These are phyloP conservation scores for Siniperca scherzeri DNA, from an alignment of 2,797 vertebrate genomes.

Conservation along the genomic window DNA sequence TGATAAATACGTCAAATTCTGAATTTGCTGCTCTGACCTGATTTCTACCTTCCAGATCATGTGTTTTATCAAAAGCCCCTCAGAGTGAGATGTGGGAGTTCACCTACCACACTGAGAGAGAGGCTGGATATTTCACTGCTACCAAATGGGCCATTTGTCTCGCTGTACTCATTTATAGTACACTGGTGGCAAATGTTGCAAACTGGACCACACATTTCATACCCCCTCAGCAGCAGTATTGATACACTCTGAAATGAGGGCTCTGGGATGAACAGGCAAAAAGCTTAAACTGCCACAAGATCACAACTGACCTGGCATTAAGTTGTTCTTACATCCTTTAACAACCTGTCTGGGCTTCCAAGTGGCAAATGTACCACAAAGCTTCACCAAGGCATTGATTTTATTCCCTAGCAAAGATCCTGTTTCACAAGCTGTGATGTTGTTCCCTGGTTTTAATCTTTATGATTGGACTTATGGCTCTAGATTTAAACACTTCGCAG, in stretches of 20 bases:
- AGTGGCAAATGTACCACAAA: slow-evolving; percentile 27
- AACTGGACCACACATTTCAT: slow-evolving; percentile 62
- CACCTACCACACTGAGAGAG: slow-evolving; percentile 65
- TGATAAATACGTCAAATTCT: slow-evolving; percentile 58
- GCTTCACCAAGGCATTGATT: slow-evolving; percentile 27
- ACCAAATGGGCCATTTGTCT: slow-evolving; percentile 78
- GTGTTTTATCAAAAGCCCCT: slow-evolving; percentile 63
- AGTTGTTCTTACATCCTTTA: slow-evolving; percentile 45
- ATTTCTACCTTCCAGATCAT: slow-evolving; percentile 63
- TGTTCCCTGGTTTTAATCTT: slow-evolving; percentile 57
- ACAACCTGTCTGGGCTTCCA: slow-evolving; percentile 37
- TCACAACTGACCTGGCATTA: slow-evolving; percentile 52
- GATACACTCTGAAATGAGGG: slow-evolving; percentile 62
- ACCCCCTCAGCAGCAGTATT: slow-evolving; percentile 54
- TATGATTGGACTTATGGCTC: slow-evolving; percentile 54
- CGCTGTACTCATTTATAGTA: slow-evolving; percentile 70
- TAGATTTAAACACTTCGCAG: slow-evolving; percentile 66
- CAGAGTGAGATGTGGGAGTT: slow-evolving; percentile 67
- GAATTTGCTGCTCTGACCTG: slow-evolving; percentile 67
- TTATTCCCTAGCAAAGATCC: slow-evolving; percentile 32
- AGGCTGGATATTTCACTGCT: slow-evolving; percentile 66
- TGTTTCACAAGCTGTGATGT: slow-evolving; percentile 27
- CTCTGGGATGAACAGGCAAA: slow-evolving; percentile 56
- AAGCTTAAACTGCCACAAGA: slow-evolving; percentile 43
- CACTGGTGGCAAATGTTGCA: slow-evolving; percentile 70